Base-by-base conservation (phyloP, 2,113 vertebrate genomes). In the Rhabdornis inornatus region DNA sequence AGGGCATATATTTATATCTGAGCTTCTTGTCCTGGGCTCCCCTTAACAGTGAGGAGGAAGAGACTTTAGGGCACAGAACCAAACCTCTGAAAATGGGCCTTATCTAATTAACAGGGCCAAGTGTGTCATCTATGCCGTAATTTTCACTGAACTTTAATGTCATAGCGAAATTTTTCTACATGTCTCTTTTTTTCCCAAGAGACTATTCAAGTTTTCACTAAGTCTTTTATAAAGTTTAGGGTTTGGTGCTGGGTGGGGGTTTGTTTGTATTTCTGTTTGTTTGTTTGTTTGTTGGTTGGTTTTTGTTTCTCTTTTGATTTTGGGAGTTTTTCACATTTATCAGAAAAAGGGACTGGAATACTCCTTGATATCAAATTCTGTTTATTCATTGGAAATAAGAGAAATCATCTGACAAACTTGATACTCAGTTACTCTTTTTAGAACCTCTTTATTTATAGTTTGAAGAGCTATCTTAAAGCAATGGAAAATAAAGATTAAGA, bases 171-270 rank as follows among this genome's bases (percentile, higher is more conserved):
- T 18, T 79, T 27, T 70, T 33, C 55, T 9, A 69, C 57, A 45
- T 75, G 2, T 24, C 10, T 42, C 71, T 80, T 25, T 47, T 24
- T 35, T 50, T 63, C 11, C 31, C 64, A 66, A 28, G 11, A 27
- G 8, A 10, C 31, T 84, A 6, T 21, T 84, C 24, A 59, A 74
- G 19, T 92, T 94, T 96, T 90, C 25, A 59, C 33, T 60, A 37
- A 75, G 35, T 56, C 53, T 66, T 50, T 59, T 39, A 27, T 31
- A 39, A 33, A 12, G 11, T 49, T 61, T 33, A 15, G 23, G 2
- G 2, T 9, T 42, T 53, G 53, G 16, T 40, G n/a, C 4, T 20
- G 15, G 6, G 2, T 4, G 2, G 3, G 4, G 15, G 42, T 17
- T 19, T 57, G 8, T 31, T 56, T 56, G 23, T 11, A 6, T 6